Base-by-base conservation (phyloP, 2,888 invertebrate species). In the Petrolisthes manimaculis region DNA sequence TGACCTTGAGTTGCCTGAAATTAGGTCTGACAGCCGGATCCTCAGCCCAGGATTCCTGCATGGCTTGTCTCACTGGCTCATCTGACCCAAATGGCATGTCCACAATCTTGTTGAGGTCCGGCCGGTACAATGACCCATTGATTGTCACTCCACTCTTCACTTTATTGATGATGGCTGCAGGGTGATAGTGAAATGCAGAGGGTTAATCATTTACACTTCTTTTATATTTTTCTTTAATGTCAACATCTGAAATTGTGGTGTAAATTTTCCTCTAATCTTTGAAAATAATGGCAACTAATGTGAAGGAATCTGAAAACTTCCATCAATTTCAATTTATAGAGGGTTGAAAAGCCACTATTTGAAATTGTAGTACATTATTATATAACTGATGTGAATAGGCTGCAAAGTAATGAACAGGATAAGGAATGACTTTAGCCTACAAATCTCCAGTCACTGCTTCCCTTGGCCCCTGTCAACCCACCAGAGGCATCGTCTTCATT, bases 11-110 rank as follows among this genome's bases (percentile, higher is more conserved):
- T 14, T 95, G 95, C 83, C 96, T 93, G 91, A 97, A 95, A 91
- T 97, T 97, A 0, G 97, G 97, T 3, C 98, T 94, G 9, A 95
- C 94, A 85, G 96, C 96, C 0, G 96, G 95, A 83, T 96, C 95
- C 93, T 97, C 97, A 91, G 96, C 95, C 97, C 97, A 97, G 92
- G 97, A 97, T 0, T 95, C 94, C 91, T 95, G 95, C 91, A 97
- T 94, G 24, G 83, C 84, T 4, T 12, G 12, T 5, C 89, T 55
- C 8, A 90, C 90, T 6, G 56, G 53, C 5, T 77, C 78, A 37
- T 85, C 87, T 24, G 84, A 84, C 51, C 90, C 90, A 51, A 83
- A 90, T 4, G 90, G 90, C 88, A 86, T 89, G 84, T 86, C 83
- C 8, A 86, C 74, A 21, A 90, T 79, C 61, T 89, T 85, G 54